Base-by-base conservation (phyloP, 1,140 invertebrate genomes). In the Penaeus indicus region DNA sequence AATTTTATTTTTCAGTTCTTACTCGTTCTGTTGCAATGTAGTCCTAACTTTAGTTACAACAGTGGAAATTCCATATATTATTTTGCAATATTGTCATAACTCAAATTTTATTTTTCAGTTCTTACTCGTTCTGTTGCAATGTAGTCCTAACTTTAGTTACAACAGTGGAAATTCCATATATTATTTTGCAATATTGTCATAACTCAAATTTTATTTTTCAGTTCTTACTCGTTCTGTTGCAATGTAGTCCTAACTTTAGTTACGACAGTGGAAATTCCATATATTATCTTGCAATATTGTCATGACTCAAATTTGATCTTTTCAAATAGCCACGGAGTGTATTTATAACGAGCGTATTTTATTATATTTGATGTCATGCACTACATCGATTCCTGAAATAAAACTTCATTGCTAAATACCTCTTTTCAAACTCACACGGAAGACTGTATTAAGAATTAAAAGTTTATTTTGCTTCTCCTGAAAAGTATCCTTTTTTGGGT, bases 271-370 rank as follows among this genome's bases (percentile, higher is more conserved):
- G 63, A 64, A 64, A 64, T 18, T 64, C 16, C 63, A n/a, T 64
- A 64, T 64, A 64, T 64, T 64, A n/a, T 64, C 63, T n/a, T 64
- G 63, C 63, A 64, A 64, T 64, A 64, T 18, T n/a, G 63, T 64
- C 63, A 64, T 64, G n/a, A 64, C n/a, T 64, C 63, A 16, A 64
- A 64, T 18, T 64, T 64, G 16, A 64, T 64, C n/a, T 64, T 64
- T 64, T 64, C 63, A 64, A 64, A 64, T 64, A 64, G 63, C 63
- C 63, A 64, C 63, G n/a, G n/a, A 64, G 63, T n/a, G n/a, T 64
- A n/a, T 64, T 64, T 64, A 64, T 64, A 64, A 64, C n/a, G n/a
- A 64, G n/a, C n/a, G 63, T 64, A 64, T 64, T 64, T 64, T 64
- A 18, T 64, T 64, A n/a, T n/a, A n/a, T n/a, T n/a, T n/a, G n/a